Base-by-base conservation (phyloP, 2,888 invertebrate genomes). In the Tachina fera region DNA sequence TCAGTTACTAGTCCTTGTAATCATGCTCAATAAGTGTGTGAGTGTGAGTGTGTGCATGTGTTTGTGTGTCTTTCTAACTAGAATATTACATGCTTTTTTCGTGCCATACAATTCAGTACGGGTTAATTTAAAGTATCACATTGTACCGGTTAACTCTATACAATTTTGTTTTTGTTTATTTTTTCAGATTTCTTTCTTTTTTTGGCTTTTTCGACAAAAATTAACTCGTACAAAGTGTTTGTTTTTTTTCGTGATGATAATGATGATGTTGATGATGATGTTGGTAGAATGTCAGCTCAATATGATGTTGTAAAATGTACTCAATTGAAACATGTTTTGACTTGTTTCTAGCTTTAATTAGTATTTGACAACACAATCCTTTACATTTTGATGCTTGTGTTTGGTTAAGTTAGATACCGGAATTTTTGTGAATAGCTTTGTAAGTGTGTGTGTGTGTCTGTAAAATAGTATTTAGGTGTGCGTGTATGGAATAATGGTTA, bases 291-390 rank as follows among this genome's bases (percentile, higher is more conserved):
- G 85, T 65, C 75, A 61, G 60, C 61, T 53, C 75, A 75, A 75
- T 75, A 81, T 75, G 75, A 81, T 83, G 76, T 68, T 86, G 78
- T 71, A 74, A 83, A 86, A 86, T 79, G 75, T 83, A 79, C 43
- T 83, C 83, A 83, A 85, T 80, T 87, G 83, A 76, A 75, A 60
- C 83, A 71, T 86, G 78, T 81, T 87, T 74, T 75, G 80, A 75
- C 74, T 77, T 63, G 63, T 83, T 76, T 79, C 75, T 79, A 75
- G 78, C 63, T 86, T 86, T 86, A 86, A 86, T 86, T 86, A 83
- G 86, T 84, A 86, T 84, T 86, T 84, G 86, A 86, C 86, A 79
- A 71, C 61, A 71, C 31, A 86, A 81, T 74, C 65, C 67, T 76
- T 67, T 71, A 79, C 60, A 67, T 71, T 58, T 31, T 41, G 41